Conservation (phyloP, 2,113 vertebrate genomes). For the Pterocles gutturalis region DNA sequence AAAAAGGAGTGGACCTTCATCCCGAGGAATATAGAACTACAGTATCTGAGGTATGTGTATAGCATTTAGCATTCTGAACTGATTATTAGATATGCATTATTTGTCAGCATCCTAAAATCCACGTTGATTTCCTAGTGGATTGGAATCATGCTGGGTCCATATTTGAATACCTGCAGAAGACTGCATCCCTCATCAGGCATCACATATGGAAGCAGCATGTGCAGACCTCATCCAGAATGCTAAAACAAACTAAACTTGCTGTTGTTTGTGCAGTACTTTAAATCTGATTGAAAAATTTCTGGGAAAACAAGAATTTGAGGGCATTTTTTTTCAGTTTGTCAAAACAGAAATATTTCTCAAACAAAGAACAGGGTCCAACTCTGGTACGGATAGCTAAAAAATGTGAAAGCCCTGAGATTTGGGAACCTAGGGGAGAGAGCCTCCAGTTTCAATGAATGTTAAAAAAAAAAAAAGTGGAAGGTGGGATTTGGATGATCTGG, state of each 20-base stretch:
- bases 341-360: background rate
- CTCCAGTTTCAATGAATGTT: background rate
- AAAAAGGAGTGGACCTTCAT: background rate
- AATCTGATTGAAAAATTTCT: background rate
- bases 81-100: background rate
- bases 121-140: background rate
- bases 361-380: background rate
- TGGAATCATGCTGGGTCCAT: background rate
- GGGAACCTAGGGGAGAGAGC: background rate
- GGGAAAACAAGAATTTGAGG: background rate
- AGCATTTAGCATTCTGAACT: background rate
- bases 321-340: background rate
- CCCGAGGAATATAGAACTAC: background rate
- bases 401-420: background rate
- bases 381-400: background rate
- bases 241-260: background rate
- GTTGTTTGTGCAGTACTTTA: background rate
- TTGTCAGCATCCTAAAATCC: background rate
- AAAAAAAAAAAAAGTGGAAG: background rate
- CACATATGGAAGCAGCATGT: background rate
- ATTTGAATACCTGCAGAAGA: background rate
- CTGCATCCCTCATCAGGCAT: background rate
- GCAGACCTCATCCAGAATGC: background rate
- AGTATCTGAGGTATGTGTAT: background rate
- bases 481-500: too few species aligned